Evolutionary conservation across 2,888 invertebrate species (phyloP).

Genomic region (Quadroppia sp.): DNA sequence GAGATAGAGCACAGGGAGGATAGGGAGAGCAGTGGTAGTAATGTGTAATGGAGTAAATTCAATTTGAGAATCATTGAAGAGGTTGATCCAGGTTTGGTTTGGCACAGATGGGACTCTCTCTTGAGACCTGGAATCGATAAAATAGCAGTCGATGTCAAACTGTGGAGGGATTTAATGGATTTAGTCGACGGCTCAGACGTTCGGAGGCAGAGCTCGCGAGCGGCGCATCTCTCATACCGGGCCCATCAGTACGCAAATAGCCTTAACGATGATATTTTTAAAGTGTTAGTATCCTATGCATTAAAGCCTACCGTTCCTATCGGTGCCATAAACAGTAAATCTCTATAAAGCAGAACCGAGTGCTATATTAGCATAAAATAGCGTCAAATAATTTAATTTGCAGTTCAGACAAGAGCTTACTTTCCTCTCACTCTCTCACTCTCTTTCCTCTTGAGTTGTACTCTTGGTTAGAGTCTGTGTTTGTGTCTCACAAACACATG

Average conservation of each 20-base stretch:
- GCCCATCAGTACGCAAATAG: constrained; percentile 28
- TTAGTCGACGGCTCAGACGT: constrained; percentile 8
- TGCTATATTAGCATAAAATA: constrained; percentile 24
- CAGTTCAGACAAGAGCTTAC: background rate
- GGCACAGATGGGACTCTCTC: constrained; percentile 35
- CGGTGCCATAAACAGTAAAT: constrained; percentile 34
- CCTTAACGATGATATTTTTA: constrained; percentile 17
- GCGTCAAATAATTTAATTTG: constrained; percentile 21
- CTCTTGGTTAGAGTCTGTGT: background rate
- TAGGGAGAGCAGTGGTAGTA: background rate
- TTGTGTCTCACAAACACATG: constrained; percentile 9
- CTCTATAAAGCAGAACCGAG: constrained; percentile 11
- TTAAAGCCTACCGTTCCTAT: background rate
- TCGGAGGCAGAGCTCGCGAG: background rate
- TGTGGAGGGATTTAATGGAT: constrained; percentile 29
- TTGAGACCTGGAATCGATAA: constrained; percentile 35
- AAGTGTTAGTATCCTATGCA: background rate
- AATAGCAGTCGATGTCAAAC: constrained; percentile 30
- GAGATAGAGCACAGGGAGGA: constrained; percentile 29
- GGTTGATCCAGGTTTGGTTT: constrained; percentile 34
- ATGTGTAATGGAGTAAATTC: constrained; percentile 24
- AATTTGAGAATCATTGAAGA: constrained; percentile 30
- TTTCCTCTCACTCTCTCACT: background rate
- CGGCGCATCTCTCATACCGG: background rate
- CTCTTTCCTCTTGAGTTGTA: background rate